phyloP scores from a whole-genome alignment of 2,113 vertebrate species.

The Semnornis frantzii region DNA sequence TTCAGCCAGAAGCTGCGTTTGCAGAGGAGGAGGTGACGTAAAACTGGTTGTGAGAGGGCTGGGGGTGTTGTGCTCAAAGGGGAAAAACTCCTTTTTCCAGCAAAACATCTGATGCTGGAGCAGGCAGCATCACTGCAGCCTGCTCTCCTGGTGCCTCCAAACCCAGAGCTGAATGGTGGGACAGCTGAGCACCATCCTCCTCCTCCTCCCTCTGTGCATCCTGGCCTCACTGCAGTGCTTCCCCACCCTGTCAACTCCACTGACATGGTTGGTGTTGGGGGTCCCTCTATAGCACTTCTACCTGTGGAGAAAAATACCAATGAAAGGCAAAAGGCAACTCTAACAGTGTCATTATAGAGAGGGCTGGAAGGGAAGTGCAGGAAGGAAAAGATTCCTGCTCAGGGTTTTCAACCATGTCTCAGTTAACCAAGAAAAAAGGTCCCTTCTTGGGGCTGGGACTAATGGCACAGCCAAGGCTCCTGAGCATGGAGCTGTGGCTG shows the following conservation, averaged over 20 bases:
- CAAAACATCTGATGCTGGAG: background rate
- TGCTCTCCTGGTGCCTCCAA: background rate
- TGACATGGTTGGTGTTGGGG: constrained; percentile 8
- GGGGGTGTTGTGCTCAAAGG: background rate
- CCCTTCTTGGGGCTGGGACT: background rate
- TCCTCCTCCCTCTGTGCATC: background rate
- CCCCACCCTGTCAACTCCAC: constrained; percentile 20
- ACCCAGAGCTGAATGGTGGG: background rate
- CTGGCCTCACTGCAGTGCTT: background rate
- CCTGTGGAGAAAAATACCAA: background rate
- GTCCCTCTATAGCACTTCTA: constrained; percentile 11
- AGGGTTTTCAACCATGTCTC: background rate
- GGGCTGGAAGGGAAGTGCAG: background rate
- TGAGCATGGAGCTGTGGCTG: accelerated
- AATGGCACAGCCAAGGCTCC: background rate
- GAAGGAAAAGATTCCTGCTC: background rate
- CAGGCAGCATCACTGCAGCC: background rate
- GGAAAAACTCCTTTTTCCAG: background rate
- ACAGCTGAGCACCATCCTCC: background rate
- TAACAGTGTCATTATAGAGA: constrained; percentile 6
- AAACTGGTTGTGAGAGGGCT: background rate
- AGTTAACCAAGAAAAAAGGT: too few species aligned
- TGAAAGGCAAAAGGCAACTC: constrained; percentile 36
- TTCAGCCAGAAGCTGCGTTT: background rate
- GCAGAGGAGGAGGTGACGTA: background rate